These are phyloP conservation scores for Falco berigora DNA, from an alignment of 2,797 vertebrate species.

Conservation along the genomic window DNA sequence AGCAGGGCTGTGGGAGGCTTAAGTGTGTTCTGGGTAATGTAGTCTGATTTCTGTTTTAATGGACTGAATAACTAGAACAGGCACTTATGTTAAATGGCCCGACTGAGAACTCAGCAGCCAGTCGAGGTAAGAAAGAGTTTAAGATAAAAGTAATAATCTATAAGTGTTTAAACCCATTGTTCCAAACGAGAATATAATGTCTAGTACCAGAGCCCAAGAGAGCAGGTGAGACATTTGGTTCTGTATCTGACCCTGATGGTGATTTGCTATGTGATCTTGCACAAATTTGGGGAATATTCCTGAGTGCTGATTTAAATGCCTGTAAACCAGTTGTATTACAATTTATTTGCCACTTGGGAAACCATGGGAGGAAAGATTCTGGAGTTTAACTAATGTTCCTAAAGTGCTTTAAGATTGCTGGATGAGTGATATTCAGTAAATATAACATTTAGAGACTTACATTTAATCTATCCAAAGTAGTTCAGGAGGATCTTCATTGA, in stretches of 20 bases:
- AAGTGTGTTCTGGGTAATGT: conserved; percentile 50
- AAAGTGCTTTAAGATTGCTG: not conserved
- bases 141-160: conserved; percentile 10
- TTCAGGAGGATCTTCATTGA: not conserved
- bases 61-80: conserved; percentile 35
- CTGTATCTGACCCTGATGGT: not conserved
- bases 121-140: not conserved
- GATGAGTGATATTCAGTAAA: not conserved
- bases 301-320: not conserved
- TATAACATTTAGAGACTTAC: not conserved
- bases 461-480: not conserved
- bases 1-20: not conserved
- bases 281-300: not conserved
- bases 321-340: not conserved
- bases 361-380: not conserved
- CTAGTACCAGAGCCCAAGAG: not conserved
- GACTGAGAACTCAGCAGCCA: not conserved
- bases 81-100: conserved; percentile 41
- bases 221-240: not conserved
- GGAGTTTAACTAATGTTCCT: not conserved
- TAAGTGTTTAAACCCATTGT: not conserved
- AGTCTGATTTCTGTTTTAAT: conserved; percentile 55
- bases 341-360: conserved; percentile 2
- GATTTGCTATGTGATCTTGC: not conserved
- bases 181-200: not conserved